phyloP scores from a whole-genome alignment of 2,888 invertebrate species.

The Amphimallon solstitiale region DNA sequence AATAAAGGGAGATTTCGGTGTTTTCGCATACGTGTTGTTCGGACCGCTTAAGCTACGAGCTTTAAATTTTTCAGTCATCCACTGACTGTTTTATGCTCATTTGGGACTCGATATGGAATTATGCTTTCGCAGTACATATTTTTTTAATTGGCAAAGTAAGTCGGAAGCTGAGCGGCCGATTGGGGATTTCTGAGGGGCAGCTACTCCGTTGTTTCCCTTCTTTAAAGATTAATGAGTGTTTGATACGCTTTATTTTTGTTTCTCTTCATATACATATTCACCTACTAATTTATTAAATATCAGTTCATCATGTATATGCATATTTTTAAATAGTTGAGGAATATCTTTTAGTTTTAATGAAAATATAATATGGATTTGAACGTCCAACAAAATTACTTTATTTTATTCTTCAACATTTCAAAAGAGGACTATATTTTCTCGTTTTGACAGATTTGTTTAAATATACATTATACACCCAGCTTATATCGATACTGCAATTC shows the following conservation, averaged over 20 bases:
- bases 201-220: constrained; percentile 16
- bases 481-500: no score
- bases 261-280: not conserved
- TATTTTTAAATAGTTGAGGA: no score
- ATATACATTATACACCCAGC: no score
- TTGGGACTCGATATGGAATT: constrained; percentile 31
- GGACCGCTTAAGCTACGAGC: constrained; percentile 23
- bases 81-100: constrained; percentile 31
- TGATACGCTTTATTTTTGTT: constrained; percentile 19
- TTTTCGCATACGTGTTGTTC: constrained; percentile 27
- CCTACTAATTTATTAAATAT: constrained; percentile 13
- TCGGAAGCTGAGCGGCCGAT: constrained; percentile 27
- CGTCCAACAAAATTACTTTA: no score
- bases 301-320: not conserved
- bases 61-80: constrained; percentile 25
- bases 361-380: no score
- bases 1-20: constrained; percentile 27
- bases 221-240: constrained; percentile 27
- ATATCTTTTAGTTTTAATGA: no score
- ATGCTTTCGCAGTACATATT: constrained; percentile 27
- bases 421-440: no score
- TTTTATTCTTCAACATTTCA: no score
- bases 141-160: constrained; percentile 33
- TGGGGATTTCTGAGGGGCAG: constrained; percentile 15
- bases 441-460: no score